Evolutionary conservation across 2,113 vertebrate genomes (phyloP), one percentile per base, ranked within the genome.

Genomic region (Garra rufa): DNA sequence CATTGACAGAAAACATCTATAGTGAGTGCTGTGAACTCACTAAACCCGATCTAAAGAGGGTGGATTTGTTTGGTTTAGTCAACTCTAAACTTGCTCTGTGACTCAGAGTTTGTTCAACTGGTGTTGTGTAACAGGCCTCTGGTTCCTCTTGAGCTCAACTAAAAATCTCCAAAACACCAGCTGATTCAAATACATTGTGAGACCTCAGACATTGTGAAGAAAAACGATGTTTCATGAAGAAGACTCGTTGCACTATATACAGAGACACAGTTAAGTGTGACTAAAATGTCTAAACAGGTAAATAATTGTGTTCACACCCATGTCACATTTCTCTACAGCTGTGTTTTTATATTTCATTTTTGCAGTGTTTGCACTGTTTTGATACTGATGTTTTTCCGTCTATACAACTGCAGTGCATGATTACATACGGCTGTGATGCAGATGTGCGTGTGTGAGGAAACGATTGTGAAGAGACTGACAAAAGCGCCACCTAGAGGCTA

Each of bases 401-500:
- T 21, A 21, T 9, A 55, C 19, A 41, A 41, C 30, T 70, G 34
- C 19, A 38, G 1, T 38, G 67, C 21, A 46, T 46, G 11, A 8
- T 73, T 11, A 26, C 41, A 73, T 73, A 5, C 6, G 38, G 70
- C 70, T 73, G n/a, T 74, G 43, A 44, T 74, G 43, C 71, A 74
- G 71, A 28, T 28, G 73, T 55, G n/a, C n/a, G 15, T 28, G 43
- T 50, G 73, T 30, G 44, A 26, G 14, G n/a, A 71, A 24, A 43
- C 3, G 0, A 21, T 21, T 50, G 15, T 52, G 24, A 50, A 50
- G 14, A 19, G 73, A 10, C 26, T n/a, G 74, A 55, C 46, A 38
- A 34, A n/a, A 4, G 48, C 28, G 28, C 74, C 74, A 52, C 21
- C 74, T 76, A 34, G 24, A 76, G 74, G 74, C 9, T 9, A 1